Base-by-base conservation (phyloP, 2,888 invertebrate species). In the Miltochrista miniata region DNA sequence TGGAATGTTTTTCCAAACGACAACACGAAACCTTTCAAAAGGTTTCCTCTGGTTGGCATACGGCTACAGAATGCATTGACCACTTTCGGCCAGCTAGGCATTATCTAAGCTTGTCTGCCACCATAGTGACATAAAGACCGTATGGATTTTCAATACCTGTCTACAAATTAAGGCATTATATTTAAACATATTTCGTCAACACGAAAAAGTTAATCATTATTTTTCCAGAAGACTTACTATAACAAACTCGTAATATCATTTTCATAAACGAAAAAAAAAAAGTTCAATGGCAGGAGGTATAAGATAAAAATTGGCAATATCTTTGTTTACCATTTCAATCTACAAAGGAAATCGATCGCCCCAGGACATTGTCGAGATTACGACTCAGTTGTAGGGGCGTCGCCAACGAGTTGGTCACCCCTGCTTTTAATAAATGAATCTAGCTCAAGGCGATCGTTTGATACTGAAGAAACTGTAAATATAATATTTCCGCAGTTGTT, bases 281-380 rank as follows among this genome's bases (percentile, higher is more conserved):
- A 65, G 64, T 41, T 48, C 45, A 40, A 51, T 61, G 57, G 52
- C 54, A 65, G 56, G 40, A 69, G 66, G 64, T 68, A 74, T 68
- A 74, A 61, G 68, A 65, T 57, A 71, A 74, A 72, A 77, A 81
- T 78, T 80, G 76, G 58, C 78, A 79, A 85, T 85, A 83, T 79
- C 77, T 79, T 84, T 86, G 87, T 87, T 88, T 88, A 79, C 81
- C 76, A 84, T 85, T 87, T 77, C 84, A 84, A 87, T 87, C 81
- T 80, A 77, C 63, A 64, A 72, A 76, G 83, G 82, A 81, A 83
- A 88, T 89, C 85, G 82, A 85, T 84, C 61, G 83, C 89, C 85
- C 48, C 61, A 52, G 79, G 89, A 79, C 72, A 72, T 75, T 73
- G 76, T 73, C 72, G 70, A 74, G 79, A 82, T 82, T 77, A 81